Percentiles rank a stretch among this genome's conserved stretches.
Conservation (phyloP, 2,113 vertebrate species). For the Apeltes quadracus region DNA sequence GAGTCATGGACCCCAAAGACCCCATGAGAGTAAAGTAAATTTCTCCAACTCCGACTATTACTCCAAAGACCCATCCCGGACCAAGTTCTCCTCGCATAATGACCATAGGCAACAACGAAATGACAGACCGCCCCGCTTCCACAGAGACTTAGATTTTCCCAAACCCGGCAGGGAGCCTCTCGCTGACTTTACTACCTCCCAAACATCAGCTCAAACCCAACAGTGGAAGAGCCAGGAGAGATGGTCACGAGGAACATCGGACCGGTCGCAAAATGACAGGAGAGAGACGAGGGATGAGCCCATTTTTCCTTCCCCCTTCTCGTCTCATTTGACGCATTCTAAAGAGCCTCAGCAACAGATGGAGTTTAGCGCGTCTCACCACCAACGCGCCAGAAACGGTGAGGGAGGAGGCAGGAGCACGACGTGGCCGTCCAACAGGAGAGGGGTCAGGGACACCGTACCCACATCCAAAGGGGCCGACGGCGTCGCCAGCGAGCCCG, state of each 20-base stretch:
- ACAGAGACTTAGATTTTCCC: constrained; percentile 87
- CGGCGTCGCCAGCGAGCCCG: constrained; percentile 52
- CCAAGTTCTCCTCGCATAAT: constrained; percentile 83
- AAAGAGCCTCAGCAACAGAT: constrained; percentile 80
- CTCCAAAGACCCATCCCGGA: constrained; percentile 83
- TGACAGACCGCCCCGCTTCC: constrained; percentile 93
- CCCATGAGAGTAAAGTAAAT: constrained; percentile 79
- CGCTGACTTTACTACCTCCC: constrained; percentile 69
- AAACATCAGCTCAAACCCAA: constrained; percentile 66
- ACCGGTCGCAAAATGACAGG: constrained; percentile 80
- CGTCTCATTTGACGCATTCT: constrained; percentile 78
- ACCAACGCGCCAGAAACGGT: constrained; percentile 67
- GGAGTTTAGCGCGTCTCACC: constrained; percentile 60
- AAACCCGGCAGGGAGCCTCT: constrained; percentile 83
- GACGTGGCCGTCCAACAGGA: constrained; percentile 61
- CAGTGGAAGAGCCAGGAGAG: constrained; percentile 82
- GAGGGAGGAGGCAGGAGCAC: constrained; percentile 52
- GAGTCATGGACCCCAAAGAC: constrained; percentile 78
- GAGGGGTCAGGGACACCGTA: constrained; percentile 80
- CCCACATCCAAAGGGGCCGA: constrained; percentile 80
- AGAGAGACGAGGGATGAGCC: constrained; percentile 63
- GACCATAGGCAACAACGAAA: constrained; percentile 87
- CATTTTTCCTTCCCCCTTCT: constrained; percentile 31
- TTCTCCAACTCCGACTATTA: constrained; percentile 82
- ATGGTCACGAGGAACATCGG: constrained; percentile 62